Conservation (phyloP, 2,113 vertebrate genomes). For the Ariopsis seemanni region DNA sequence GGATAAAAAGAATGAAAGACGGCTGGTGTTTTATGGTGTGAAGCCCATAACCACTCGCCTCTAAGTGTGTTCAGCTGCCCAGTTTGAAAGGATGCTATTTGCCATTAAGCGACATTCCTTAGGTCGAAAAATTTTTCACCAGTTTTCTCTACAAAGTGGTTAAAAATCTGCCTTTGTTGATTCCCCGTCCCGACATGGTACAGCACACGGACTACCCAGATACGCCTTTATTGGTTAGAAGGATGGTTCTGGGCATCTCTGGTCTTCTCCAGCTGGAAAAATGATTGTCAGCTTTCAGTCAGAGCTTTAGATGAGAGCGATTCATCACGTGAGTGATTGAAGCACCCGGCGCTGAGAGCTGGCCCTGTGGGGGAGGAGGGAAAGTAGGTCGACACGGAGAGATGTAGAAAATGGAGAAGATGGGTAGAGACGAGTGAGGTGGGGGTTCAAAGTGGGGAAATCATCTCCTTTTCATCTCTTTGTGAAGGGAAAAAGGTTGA, state of each 20-base stretch:
- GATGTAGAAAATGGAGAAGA: slow-evolving; percentile 1
- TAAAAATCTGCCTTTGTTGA: not conserved
- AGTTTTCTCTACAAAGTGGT: no score
- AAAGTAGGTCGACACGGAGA: slow-evolving; percentile 29
- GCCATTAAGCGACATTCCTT: not conserved
- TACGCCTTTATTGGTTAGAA: not conserved
- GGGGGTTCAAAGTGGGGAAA: not conserved
- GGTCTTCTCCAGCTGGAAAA: not conserved
- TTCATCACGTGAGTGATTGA: not conserved
- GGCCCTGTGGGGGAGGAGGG: slow-evolving; percentile 17
- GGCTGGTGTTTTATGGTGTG: slow-evolving; percentile 14
- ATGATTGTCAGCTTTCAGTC: not conserved
- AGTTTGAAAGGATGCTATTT: not conserved
- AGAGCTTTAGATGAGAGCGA: slow-evolving; percentile 28
- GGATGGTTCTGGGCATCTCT: not conserved
- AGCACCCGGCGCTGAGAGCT: not conserved
- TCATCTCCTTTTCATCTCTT: slow-evolving; percentile 25
- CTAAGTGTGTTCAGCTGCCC: not conserved
- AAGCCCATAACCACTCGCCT: not conserved
- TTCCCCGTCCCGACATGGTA: not conserved
- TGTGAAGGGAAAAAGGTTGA: not conserved
- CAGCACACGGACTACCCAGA: not conserved
- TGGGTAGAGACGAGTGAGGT: not conserved
- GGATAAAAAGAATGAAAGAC: not conserved
- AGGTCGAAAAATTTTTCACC: not conserved